Percentiles rank a stretch among this genome's conserved stretches.
Conservation (phyloP, 2,888 invertebrate genomes). For the Lagria hirta region DNA sequence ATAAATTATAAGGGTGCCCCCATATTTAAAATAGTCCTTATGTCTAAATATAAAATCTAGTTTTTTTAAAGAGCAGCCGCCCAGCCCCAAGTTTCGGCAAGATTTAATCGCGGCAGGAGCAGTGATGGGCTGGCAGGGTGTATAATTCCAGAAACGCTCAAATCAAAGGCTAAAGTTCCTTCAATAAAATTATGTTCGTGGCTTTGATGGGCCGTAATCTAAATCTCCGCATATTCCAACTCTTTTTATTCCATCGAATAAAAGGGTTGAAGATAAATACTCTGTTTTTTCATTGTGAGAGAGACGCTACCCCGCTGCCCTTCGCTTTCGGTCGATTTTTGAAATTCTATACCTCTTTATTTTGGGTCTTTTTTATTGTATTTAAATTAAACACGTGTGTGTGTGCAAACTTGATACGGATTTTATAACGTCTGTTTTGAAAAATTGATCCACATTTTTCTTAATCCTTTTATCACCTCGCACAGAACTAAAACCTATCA, state of each 20-base stretch:
- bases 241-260: constrained; percentile 14
- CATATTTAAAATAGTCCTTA: constrained; percentile 28
- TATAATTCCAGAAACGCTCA: constrained; percentile 8
- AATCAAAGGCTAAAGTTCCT: neutral
- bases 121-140: constrained; percentile 16
- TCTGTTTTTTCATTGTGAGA: constrained; percentile 24
- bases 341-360: constrained; percentile 50
- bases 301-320: constrained; percentile 15
- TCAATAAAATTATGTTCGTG: constrained; percentile 3
- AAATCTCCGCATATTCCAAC: constrained; percentile 13
- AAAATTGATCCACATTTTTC: constrained; percentile 5
- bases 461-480: no score
- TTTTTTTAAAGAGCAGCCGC: constrained; percentile 22
- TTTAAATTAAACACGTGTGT: constrained; percentile 45
- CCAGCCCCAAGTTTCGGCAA: constrained; percentile 10
- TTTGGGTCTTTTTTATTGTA: constrained; percentile 46
- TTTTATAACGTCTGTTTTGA: constrained; percentile 15
- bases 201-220: constrained; percentile 1
- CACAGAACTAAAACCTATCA: no score
- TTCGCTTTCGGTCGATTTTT: constrained; percentile 26
- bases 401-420: constrained; percentile 14
- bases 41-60: constrained; percentile 28
- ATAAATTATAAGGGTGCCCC: constrained; percentile 24
- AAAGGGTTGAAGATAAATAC: constrained; percentile 29
- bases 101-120: constrained; percentile 13